phyloP scores from a whole-genome alignment of 2,888 invertebrate genomes.

The Sarcophaga subvicina region DNA sequence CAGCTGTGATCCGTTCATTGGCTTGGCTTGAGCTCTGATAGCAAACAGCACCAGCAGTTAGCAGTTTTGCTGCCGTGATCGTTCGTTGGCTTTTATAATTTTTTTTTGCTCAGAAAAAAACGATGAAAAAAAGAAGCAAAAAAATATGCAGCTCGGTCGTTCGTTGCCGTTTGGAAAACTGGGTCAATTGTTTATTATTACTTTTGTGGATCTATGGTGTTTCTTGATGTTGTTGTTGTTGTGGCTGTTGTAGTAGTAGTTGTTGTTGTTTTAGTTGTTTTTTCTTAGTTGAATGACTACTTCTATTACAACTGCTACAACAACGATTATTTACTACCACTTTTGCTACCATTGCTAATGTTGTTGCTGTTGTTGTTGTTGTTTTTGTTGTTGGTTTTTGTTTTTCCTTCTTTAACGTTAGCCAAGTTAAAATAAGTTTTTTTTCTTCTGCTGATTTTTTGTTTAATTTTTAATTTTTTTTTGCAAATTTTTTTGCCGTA shows the following conservation, averaged over 20 bases:
- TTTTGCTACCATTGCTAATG: slow-evolving; percentile 63
- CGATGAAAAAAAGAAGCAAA: slow-evolving; percentile 54
- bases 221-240: slow-evolving; percentile 49
- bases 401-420: slow-evolving; percentile 33
- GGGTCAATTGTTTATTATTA: slow-evolving; percentile 78
- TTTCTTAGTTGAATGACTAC: slow-evolving; percentile 67
- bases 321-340: slow-evolving; percentile 66
- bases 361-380: slow-evolving; percentile 31
- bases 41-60: slow-evolving; percentile 28
- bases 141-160: slow-evolving; percentile 75
- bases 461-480: not conserved
- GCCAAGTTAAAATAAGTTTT: slow-evolving; percentile 68
- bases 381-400: slow-evolving; percentile 18
- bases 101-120: slow-evolving; percentile 41
- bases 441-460: slow-evolving; percentile 52
- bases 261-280: not conserved
- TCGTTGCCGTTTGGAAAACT: slow-evolving; percentile 80
- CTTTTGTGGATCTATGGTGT: slow-evolving; percentile 60
- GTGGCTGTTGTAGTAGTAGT: not conserved
- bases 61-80: slow-evolving; percentile 63
- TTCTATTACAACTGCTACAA: slow-evolving; percentile 67
- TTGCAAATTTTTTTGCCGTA: slow-evolving; percentile 53
- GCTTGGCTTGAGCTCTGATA: not conserved
- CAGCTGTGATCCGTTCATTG: not conserved
- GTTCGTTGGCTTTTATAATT: slow-evolving; percentile 66